phyloP scores from a whole-genome alignment of 1,140 invertebrate genomes.

The Calliphora vicina region DNA sequence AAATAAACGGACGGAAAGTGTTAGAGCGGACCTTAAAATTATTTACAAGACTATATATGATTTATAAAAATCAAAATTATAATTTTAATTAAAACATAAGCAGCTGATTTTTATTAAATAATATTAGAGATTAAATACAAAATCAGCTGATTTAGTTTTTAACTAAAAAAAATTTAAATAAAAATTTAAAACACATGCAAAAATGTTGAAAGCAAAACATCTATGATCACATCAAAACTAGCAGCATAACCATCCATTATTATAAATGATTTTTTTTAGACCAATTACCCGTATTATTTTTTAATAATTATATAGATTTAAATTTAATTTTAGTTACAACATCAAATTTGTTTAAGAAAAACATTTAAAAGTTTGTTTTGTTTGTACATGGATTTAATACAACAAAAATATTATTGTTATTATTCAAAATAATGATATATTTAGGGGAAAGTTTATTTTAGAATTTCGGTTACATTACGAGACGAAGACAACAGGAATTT shows the following conservation, averaged over 20 bases:
- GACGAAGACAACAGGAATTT: background rate
- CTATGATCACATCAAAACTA: conserved; percentile 56
- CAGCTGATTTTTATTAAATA: no score
- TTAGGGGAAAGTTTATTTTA: background rate
- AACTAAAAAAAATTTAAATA: background rate
- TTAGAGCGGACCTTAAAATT: background rate
- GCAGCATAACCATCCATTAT: conserved; percentile 56
- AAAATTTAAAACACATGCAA: background rate
- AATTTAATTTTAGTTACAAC: conserved; percentile 19
- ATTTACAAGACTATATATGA: no score
- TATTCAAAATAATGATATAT: background rate
- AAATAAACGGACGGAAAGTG: background rate
- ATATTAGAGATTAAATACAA: no score
- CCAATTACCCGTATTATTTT: conserved; percentile 38
- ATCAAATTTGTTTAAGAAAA: conserved; percentile 4
- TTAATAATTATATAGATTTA: background rate
- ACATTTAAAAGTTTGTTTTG: background rate
- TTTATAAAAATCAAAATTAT: no score
- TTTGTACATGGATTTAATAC: background rate
- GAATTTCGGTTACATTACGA: background rate
- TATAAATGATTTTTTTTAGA: background rate
- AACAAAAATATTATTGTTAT: background rate
- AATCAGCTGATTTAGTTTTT: no score
- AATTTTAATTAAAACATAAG: no score
- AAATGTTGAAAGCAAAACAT: conserved; percentile 29